Conservation (phyloP, 2,888 invertebrate species). For the Eustalomyia histrio region DNA sequence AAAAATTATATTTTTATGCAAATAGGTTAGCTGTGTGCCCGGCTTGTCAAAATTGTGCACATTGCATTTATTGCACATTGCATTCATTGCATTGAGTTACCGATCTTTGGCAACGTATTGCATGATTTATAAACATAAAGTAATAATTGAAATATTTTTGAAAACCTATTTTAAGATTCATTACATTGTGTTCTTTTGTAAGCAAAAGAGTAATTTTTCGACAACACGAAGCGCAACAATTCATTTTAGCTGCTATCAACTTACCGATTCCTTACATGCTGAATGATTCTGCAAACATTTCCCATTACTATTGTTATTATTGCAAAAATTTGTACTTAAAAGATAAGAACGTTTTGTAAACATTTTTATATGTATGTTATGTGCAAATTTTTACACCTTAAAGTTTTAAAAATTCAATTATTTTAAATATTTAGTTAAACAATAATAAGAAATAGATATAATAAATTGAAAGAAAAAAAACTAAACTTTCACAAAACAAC, state of each 20-base stretch:
- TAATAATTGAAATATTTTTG: too few relatives aligned
- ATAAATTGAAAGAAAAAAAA: conserved; percentile 14
- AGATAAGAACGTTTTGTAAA: conserved; percentile 74
- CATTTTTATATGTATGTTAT: conserved; percentile 70
- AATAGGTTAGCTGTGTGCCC: too few relatives aligned
- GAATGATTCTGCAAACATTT: conserved; percentile 68
- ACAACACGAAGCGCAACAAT: too few relatives aligned
- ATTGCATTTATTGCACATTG: too few relatives aligned
- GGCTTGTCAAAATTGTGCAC: too few relatives aligned
- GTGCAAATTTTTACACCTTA: conserved; percentile 1
- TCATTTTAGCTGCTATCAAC: conserved; percentile 52
- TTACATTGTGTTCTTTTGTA: too few relatives aligned
- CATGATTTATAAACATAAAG: too few relatives aligned
- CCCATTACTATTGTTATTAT: conserved; percentile 55
- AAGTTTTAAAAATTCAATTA: neutral
- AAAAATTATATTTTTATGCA: too few relatives aligned
- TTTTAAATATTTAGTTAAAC: neutral
- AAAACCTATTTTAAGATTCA: too few relatives aligned
- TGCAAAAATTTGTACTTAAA: conserved; percentile 56
- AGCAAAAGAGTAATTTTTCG: too few relatives aligned
- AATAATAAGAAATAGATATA: neutral
- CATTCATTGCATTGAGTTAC: too few relatives aligned
- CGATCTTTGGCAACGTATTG: too few relatives aligned
- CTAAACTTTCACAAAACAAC: conserved; percentile 65
- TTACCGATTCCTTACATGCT: conserved; percentile 71